These are phyloP conservation scores for Cercocebus atys DNA, from an alignment of 2,113 vertebrate species.

Conservation along the genomic window DNA sequence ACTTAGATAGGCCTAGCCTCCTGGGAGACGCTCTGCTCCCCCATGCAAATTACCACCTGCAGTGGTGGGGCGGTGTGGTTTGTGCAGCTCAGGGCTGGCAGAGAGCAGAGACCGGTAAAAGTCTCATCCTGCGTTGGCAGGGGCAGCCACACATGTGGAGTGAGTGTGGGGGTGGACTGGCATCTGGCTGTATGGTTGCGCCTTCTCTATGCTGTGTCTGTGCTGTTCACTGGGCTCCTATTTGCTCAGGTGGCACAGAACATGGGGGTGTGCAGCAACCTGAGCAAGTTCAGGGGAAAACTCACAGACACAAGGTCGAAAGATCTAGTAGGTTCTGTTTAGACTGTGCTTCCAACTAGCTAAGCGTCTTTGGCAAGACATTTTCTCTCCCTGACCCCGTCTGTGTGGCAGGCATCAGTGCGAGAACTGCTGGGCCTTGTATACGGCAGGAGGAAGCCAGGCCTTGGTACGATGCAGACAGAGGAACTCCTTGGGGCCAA, in stretches of 20 bases:
- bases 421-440: not conserved
- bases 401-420: not conserved
- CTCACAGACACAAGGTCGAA: not conserved
- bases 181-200: not conserved
- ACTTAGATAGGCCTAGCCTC: slow-evolving; percentile 59
- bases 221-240: accelerated
- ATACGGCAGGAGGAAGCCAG: not conserved
- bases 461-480: not conserved
- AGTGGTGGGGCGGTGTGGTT: not conserved
- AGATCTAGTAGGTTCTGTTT: not conserved
- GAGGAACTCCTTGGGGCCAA: not conserved
- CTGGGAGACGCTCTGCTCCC: not conserved
- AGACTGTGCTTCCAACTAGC: not conserved
- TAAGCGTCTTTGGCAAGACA: not conserved
- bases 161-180: not conserved
- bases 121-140: not conserved
- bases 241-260: not conserved
- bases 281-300: not conserved
- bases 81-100: not conserved
- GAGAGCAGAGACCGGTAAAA: not conserved
- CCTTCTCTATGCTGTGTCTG: not conserved
- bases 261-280: not conserved
- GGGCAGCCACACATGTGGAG: not conserved
- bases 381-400: not conserved
- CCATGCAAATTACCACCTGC: slow-evolving; percentile 78